Evolutionary conservation across 2,888 invertebrate species (phyloP).

Genomic region (Melikaiella ostensackeni): DNA sequence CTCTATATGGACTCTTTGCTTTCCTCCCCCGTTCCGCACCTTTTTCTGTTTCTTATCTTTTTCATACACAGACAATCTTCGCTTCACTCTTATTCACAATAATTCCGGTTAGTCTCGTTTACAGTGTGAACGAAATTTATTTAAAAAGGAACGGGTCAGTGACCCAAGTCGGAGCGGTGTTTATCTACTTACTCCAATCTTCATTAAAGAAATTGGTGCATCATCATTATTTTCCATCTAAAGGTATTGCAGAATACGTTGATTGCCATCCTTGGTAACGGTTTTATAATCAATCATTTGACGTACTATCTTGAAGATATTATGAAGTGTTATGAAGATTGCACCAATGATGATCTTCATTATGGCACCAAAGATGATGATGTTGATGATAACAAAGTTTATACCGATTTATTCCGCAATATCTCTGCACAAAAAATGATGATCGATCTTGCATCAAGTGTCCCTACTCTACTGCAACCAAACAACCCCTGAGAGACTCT

Average conservation of each 20-base stretch:
- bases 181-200: background rate
- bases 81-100: conserved; percentile 11
- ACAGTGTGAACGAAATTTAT: background rate
- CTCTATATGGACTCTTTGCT: conserved; percentile 24
- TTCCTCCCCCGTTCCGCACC: conserved; percentile 19
- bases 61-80: conserved; percentile 12
- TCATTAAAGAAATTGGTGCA: background rate
- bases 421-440: background rate
- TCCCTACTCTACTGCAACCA: background rate
- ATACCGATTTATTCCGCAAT: background rate
- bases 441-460: background rate
- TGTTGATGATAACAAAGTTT: background rate
- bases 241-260: background rate
- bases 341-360: background rate
- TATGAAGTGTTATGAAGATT: background rate
- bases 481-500: background rate
- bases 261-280: background rate
- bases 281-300: background rate
- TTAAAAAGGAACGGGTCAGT: background rate
- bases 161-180: background rate
- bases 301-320: background rate
- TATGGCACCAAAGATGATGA: background rate
- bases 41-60: conserved; percentile 30
- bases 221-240: background rate
- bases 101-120: conserved; percentile 32